Evolutionary conservation across 2,797 vertebrate species (phyloP).

Genomic region (Emydoidea blandingii): DNA sequence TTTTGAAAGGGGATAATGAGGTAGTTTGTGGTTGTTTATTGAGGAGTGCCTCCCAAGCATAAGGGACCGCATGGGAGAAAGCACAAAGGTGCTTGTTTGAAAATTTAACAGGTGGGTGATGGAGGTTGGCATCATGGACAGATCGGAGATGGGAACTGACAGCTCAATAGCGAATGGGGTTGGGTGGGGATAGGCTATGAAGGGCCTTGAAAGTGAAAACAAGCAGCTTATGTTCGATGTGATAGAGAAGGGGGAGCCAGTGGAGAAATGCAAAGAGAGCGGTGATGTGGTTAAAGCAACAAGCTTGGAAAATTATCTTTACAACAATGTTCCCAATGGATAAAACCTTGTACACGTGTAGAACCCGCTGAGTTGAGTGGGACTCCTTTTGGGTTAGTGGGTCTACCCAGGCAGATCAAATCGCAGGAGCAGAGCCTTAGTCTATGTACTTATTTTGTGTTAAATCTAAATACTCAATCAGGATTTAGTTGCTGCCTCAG

Average conservation of each 20-base stretch:
- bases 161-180: neutral
- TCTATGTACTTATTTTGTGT: neutral
- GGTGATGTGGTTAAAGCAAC: neutral
- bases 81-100: neutral
- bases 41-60: neutral
- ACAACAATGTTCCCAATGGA: neutral
- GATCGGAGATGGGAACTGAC: neutral
- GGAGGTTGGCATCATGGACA: neutral
- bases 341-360: neutral
- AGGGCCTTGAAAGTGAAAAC: neutral
- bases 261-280: neutral
- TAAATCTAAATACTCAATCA: accelerated
- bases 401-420: too few relatives aligned
- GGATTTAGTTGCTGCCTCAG: accelerated
- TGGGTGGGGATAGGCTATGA: neutral
- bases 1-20: neutral
- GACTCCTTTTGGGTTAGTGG: neutral
- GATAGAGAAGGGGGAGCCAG: neutral
- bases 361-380: neutral
- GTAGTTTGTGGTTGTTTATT: neutral
- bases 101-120: neutral
- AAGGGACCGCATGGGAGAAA: neutral
- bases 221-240: neutral
- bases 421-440: neutral
- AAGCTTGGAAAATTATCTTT: neutral